phyloP scores from a whole-genome alignment of 2,888 invertebrate genomes.

The Molorchus minor region DNA sequence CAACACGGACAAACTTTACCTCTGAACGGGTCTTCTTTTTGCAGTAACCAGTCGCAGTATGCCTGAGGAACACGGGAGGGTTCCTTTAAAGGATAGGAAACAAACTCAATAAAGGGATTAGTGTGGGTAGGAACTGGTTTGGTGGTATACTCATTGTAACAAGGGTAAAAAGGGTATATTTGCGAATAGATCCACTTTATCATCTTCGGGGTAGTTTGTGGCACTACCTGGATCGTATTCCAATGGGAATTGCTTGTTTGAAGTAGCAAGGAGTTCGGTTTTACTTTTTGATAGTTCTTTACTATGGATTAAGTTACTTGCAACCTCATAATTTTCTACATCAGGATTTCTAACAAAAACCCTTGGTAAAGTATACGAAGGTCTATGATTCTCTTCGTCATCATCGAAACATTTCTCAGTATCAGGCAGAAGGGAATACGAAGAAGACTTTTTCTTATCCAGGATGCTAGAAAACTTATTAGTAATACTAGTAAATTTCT shows the following conservation, averaged over 20 bases:
- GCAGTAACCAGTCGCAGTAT: constrained; percentile 61
- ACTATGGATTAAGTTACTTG: constrained; percentile 32
- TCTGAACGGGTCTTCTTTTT: constrained; percentile 52
- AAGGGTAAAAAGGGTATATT: constrained; percentile 59
- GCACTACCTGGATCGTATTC: constrained; percentile 45
- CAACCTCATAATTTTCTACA: constrained; percentile 27
- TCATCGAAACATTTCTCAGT: no score
- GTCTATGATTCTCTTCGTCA: constrained; percentile 35
- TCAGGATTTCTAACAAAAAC: constrained; percentile 56
- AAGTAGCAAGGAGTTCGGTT: constrained; percentile 53
- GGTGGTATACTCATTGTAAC: constrained; percentile 47
- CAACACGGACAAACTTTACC: constrained; percentile 55
- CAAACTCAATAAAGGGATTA: constrained; percentile 41
- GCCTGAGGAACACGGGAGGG: constrained; percentile 53
- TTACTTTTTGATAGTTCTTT: constrained; percentile 51
- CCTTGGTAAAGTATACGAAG: constrained; percentile 57
- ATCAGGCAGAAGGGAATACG: constrained; percentile 32
- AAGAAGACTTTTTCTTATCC: constrained; percentile 46
- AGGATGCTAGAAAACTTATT: constrained; percentile 48
- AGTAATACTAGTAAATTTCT: constrained; percentile 43
- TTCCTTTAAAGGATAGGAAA: constrained; percentile 43
- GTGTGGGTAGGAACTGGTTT: constrained; percentile 28
- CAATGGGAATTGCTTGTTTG: constrained; percentile 56
- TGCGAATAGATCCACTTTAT: constrained; percentile 55
- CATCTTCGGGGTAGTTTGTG: constrained; percentile 3